These are phyloP conservation scores for Pantherophis vulpinus DNA, from an alignment of 2,797 vertebrate genomes.

Conservation along the genomic window DNA sequence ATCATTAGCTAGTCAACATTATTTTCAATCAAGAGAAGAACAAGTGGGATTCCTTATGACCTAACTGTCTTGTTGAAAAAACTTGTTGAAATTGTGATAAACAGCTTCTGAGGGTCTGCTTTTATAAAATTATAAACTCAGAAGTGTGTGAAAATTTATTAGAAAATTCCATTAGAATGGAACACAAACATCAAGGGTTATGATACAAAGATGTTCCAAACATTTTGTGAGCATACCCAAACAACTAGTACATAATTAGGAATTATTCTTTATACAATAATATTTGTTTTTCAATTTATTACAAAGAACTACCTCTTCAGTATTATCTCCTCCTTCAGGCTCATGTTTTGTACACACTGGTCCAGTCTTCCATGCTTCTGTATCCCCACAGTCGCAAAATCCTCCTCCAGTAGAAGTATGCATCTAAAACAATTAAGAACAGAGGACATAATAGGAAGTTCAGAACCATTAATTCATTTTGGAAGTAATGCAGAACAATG, in stretches of 20 bases:
- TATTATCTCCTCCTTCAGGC: constrained; percentile 75
- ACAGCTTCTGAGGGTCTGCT: neutral
- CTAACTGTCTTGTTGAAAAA: neutral
- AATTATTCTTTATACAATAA: neutral
- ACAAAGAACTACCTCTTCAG: constrained; percentile 80
- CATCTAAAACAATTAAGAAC: constrained; percentile 78
- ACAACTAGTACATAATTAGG: neutral
- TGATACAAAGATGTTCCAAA: neutral
- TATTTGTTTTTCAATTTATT: neutral
- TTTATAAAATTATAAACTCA: neutral
- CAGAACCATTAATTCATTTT: neutral
- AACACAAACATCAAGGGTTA: neutral
- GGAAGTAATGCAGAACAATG: neutral
- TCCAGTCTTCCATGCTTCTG: constrained; percentile 96
- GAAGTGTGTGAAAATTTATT: neutral
- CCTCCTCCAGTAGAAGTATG: constrained; percentile 94
- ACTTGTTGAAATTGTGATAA: neutral
- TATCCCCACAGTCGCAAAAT: constrained; percentile 97
- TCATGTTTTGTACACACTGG: constrained; percentile 91
- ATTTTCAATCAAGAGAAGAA: neutral
- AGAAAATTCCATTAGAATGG: neutral
- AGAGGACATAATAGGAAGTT: constrained; percentile 11
- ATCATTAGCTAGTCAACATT: neutral
- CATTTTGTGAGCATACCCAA: neutral
- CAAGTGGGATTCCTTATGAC: neutral